Base-by-base conservation (phyloP, 2,113 vertebrate genomes). In the Meles meles region DNA sequence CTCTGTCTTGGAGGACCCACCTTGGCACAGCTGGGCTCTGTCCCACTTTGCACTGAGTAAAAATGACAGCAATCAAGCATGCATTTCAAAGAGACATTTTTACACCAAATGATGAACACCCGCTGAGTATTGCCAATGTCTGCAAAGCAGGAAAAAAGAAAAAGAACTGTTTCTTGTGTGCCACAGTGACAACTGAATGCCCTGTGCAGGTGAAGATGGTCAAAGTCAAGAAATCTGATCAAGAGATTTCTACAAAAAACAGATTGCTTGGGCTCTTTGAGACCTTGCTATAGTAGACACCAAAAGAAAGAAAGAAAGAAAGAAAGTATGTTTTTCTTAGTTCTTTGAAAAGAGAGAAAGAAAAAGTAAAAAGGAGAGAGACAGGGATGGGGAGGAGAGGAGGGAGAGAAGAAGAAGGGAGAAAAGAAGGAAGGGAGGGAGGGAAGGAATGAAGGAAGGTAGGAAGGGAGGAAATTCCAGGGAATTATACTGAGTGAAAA, bases 141-240 rank as follows among this genome's bases (percentile, higher is more conserved):
- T 99, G 99, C 98, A 99, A 99, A 98, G 99, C 99, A 15, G 99
- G 99, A 31, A 99, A 99, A 98, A 99, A 99, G 98, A 99, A 99
- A 98, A 99, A 99, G 98, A 99, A 99, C 98, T 99, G 99, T 97
- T 99, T 99, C 98, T 97, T 99, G 85, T 99, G 99, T 99, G 99
- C 99, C 7, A 95, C 96, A 99, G 99, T 99, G 94, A 99, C 99
- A 37, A 99, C 99, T 0, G 99, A 99, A 97, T 99, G 99, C 44
- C 99, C 99, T 0, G 99, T 99, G 82, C 99, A 99, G 97, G 99
- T 99, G 27, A 99, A 99, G 57, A 99, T 99, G 98, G 99, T 99
- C 3, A 99, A 99, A 97, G 99, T 99, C 97, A 99, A 99, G 98
- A 99, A 99, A 96, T 99, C 99, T 0, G 99, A 99, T 98, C 99